These are phyloP conservation scores for Hystrix cristata DNA, from an alignment of 2,113 vertebrate genomes.

Conservation along the genomic window DNA sequence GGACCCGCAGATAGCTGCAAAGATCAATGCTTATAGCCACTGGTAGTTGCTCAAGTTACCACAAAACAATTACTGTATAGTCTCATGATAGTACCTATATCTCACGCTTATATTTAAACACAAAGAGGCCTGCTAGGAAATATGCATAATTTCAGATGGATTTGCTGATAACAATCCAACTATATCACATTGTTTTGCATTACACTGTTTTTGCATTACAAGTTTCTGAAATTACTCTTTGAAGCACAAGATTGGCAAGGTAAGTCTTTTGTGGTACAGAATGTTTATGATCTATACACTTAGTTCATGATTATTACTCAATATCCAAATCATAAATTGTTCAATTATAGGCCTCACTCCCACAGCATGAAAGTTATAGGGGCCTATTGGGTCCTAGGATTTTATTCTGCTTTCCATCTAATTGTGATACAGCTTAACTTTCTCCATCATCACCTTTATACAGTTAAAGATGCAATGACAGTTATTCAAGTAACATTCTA, in stretches of 20 bases:
- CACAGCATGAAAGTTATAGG: constrained; percentile 22
- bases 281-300: not conserved
- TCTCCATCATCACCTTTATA: not conserved
- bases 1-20: constrained; percentile 57
- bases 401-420: constrained; percentile 34
- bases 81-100: constrained; percentile 10
- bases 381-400: not conserved
- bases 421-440: not conserved
- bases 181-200: constrained; percentile 2
- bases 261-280: constrained; percentile 26
- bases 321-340: constrained; percentile 27
- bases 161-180: constrained; percentile 27
- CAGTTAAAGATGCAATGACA: constrained; percentile 14
- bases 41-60: not conserved
- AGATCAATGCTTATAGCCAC: not conserved
- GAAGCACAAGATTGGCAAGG: constrained; percentile 47
- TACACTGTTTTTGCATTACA: not conserved
- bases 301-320: constrained; percentile 26
- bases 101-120: constrained; percentile 50
- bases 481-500: constrained; percentile 43
- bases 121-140: not conserved
- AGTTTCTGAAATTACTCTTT: constrained; percentile 49
- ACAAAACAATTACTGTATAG: constrained; percentile 34
- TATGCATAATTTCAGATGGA: not conserved
- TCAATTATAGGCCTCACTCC: constrained; percentile 10